Percentiles rank a stretch among this genome's conserved stretches.
These are phyloP conservation scores for Apamea monoglypha DNA, from an alignment of 2,888 invertebrate species.

Conservation along the genomic window DNA sequence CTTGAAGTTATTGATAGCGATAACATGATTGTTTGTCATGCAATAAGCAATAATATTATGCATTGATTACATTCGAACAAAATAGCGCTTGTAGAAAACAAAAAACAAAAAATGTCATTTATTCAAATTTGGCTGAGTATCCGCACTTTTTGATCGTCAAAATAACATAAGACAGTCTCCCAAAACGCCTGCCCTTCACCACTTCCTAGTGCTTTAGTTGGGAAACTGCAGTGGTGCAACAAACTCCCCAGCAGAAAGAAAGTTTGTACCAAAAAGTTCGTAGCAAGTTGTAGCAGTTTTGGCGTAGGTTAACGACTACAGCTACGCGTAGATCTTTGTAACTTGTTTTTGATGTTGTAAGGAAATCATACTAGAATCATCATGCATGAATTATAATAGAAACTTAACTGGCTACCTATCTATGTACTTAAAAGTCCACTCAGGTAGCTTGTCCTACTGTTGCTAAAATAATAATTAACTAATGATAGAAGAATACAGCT, in stretches of 20 bases:
- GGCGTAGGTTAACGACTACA: background rate
- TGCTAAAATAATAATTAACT: background rate
- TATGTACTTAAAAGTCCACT: too few species aligned
- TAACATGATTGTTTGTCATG: background rate
- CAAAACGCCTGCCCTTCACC: background rate
- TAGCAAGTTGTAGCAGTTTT: conserved; percentile 19
- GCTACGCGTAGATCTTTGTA: background rate
- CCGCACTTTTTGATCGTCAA: background rate
- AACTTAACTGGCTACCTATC: background rate
- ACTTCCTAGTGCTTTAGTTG: background rate
- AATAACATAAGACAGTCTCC: background rate
- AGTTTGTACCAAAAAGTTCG: conserved; percentile 8
- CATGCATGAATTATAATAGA: background rate
- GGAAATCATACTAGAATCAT: too few species aligned
- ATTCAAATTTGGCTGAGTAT: background rate
- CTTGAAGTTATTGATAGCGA: conserved; percentile 31
- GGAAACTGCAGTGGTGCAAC: background rate
- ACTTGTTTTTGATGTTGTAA: background rate
- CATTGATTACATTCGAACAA: background rate
- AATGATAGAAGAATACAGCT: background rate
- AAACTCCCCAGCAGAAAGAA: background rate
- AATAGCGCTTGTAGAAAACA: background rate
- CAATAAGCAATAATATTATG: background rate
- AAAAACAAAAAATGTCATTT: background rate
- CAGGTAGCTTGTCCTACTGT: too few species aligned